These are phyloP conservation scores for Sporophila hypoxantha DNA, from an alignment of 2,113 vertebrate species.

Conservation along the genomic window DNA sequence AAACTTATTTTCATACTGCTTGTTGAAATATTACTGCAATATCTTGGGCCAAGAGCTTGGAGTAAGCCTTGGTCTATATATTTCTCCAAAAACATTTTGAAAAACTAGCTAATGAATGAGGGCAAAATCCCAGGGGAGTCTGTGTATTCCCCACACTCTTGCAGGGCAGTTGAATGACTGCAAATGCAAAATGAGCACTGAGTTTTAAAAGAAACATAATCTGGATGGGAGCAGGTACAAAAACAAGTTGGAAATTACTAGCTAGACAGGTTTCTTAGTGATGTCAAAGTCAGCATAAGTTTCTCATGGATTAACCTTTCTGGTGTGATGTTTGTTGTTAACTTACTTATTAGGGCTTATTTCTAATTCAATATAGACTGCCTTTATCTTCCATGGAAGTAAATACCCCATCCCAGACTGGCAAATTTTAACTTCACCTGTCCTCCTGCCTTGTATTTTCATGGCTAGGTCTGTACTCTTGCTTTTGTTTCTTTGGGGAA, in stretches of 20 bases:
- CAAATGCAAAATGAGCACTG: not conserved
- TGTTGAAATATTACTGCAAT: not conserved
- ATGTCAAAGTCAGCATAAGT: not conserved
- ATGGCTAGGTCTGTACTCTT: not conserved
- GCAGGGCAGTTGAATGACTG: not conserved
- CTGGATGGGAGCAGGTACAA: not conserved
- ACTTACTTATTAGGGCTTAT: not conserved
- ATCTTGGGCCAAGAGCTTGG: not conserved
- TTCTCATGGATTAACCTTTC: not conserved
- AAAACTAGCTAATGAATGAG: not conserved
- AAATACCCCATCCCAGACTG: not conserved
- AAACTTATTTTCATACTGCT: not conserved
- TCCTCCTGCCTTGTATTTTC: not conserved
- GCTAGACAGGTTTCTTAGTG: not conserved
- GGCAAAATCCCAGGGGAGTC: not conserved
- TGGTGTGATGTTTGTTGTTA: not conserved
- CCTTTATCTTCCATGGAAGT: not conserved
- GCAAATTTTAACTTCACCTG: not conserved
- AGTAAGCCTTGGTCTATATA: not conserved
- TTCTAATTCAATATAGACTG: not conserved
- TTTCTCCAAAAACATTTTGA: not conserved
- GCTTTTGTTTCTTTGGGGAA: not conserved
- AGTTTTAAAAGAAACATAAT: not conserved
- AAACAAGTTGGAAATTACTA: rapidly evolving
- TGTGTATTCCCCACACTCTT: not conserved